These are phyloP conservation scores for Nothobranchius kuhntae DNA, from an alignment of 2,113 vertebrate species.

Conservation along the genomic window DNA sequence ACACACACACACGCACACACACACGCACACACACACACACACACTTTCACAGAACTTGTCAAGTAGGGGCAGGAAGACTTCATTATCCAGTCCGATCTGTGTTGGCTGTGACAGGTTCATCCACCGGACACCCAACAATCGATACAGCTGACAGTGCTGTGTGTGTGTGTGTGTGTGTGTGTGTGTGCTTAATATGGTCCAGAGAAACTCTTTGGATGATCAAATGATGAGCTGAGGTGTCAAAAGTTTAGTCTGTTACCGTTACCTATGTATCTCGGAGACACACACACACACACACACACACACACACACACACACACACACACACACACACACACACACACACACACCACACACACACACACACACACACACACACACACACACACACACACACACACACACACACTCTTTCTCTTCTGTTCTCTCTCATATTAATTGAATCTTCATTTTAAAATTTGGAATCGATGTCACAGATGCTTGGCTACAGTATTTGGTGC, in stretches of 20 bases:
- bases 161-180: conserved; percentile 45
- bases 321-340: too few relatives aligned
- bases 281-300: conserved; percentile 7
- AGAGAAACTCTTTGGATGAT: conserved; percentile 56
- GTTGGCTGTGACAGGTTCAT: conserved; percentile 81
- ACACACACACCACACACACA: too few relatives aligned
- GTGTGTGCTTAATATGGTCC: conserved; percentile 56
- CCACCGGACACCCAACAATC: conserved; percentile 70
- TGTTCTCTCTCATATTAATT: not conserved
- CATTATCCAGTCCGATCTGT: conserved; percentile 79
- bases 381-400: not conserved
- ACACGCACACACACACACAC: conserved; percentile 31
- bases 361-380: conserved; percentile 8
- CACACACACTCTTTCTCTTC: too few relatives aligned
- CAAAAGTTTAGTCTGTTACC: conserved; percentile 50
- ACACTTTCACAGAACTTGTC: conserved; percentile 59
- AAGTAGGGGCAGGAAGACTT: conserved; percentile 74
- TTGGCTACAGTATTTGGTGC: too few relatives aligned
- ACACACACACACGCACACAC: not conserved
- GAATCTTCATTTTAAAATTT: not conserved
- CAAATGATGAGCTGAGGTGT: conserved; percentile 67
- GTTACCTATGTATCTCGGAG: conserved; percentile 20
- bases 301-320: too few relatives aligned
- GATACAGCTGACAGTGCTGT: conserved; percentile 72
- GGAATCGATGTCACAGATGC: too few relatives aligned